A percentile compares a stretch with the other conserved stretches of the same genome.
These are phyloP conservation scores for Onychomys arenicola DNA, from an alignment of 2,797 vertebrate genomes.

Conservation along the genomic window DNA sequence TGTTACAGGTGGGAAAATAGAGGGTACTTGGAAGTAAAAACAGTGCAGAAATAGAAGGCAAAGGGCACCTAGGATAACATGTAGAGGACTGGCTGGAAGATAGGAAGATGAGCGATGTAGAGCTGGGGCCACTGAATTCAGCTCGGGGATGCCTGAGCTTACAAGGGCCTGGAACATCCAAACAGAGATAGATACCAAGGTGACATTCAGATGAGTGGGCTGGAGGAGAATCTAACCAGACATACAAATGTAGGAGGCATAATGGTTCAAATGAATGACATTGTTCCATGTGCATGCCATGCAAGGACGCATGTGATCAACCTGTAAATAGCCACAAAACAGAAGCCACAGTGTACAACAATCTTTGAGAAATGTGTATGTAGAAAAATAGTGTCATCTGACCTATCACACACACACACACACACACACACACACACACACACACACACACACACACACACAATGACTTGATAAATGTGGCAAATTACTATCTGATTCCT, in stretches of 20 bases:
- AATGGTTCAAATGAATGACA: neutral
- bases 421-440: neutral
- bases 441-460: neutral
- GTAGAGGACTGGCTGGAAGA: too few species aligned
- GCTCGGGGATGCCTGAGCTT: neutral
- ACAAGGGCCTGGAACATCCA: neutral
- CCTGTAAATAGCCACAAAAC: neutral
- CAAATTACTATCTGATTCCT: neutral
- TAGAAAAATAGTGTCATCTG: neutral
- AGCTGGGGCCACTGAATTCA: neutral
- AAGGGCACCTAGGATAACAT: neutral
- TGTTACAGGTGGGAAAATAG: neutral
- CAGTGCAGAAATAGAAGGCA: neutral
- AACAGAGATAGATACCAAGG: neutral
- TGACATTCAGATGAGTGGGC: neutral
- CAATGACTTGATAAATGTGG: neutral
- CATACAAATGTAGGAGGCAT: neutral
- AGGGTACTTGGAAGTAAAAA: neutral
- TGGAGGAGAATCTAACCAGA: neutral
- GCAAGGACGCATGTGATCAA: neutral
- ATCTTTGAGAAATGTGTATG: neutral
- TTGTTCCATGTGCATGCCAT: too few species aligned
- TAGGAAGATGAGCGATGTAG: neutral
- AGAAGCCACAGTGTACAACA: neutral
- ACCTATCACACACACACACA: neutral